A percentile compares a stretch with the other conserved stretches of the same genome.
These are phyloP conservation scores for Autographa gamma DNA, from an alignment of 2,888 invertebrate species.

Conservation along the genomic window DNA sequence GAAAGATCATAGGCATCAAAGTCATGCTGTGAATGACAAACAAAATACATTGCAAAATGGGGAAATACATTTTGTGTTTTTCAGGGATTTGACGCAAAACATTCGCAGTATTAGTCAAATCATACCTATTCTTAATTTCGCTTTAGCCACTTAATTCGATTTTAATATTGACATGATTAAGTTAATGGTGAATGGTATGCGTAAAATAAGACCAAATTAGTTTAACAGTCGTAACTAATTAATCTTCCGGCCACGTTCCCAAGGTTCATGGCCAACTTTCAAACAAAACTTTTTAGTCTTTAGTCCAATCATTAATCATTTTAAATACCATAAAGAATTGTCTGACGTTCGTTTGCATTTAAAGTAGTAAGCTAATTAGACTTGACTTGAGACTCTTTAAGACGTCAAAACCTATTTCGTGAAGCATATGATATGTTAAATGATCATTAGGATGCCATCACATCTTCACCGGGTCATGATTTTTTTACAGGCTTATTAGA, in stretches of 20 bases:
- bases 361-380: neutral
- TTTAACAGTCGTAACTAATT: slow-evolving; percentile 19
- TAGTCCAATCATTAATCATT: slow-evolving; percentile 24
- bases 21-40: neutral
- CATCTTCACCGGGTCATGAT: neutral
- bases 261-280: slow-evolving; percentile 36
- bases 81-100: neutral
- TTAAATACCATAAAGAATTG: neutral
- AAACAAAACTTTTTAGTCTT: neutral
- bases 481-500: neutral
- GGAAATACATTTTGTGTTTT: neutral
- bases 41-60: neutral
- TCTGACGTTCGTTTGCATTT: neutral
- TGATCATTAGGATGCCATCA: neutral
- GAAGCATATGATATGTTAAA: neutral
- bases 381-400: neutral
- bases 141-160: neutral
- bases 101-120: neutral
- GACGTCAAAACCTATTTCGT: neutral
- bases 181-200: slow-evolving; percentile 7
- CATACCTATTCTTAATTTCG: too few relatives aligned
- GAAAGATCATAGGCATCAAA: neutral
- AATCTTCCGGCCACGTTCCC: slow-evolving; percentile 8
- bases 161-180: neutral
- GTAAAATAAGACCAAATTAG: slow-evolving; percentile 27